phyloP scores from a whole-genome alignment of 2,888 invertebrate species.

The Plebejus melissa region DNA sequence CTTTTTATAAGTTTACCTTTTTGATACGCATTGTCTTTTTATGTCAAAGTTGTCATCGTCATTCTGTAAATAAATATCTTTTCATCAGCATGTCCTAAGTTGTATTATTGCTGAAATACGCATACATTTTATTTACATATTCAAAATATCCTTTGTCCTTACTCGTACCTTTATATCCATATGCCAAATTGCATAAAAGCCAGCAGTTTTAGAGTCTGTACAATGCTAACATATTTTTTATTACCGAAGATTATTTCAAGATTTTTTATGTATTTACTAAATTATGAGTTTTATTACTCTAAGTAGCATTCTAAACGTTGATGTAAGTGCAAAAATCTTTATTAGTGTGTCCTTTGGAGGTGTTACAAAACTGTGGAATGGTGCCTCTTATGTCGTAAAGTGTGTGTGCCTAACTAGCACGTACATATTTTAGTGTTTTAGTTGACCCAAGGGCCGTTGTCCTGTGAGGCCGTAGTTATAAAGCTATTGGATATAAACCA shows the following conservation, averaged over 20 bases:
- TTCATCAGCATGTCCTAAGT: too few species aligned
- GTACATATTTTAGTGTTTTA: background rate
- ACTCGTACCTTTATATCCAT: too few species aligned
- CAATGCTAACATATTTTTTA: background rate
- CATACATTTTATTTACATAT: too few species aligned
- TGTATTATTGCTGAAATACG: too few species aligned
- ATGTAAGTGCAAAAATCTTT: constrained; percentile 11
- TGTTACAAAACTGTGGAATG: constrained; percentile 5
- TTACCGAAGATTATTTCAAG: background rate
- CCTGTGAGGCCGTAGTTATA: background rate
- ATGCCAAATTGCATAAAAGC: too few species aligned
- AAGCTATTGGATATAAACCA: too few species aligned
- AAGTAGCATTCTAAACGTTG: background rate
- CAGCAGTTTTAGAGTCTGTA: background rate
- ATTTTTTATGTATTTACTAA: background rate
- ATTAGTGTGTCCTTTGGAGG: background rate
- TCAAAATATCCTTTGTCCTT: too few species aligned
- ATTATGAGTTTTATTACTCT: constrained; percentile 3
- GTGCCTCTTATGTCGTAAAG: background rate
- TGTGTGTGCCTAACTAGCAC: background rate
- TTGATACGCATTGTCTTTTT: too few species aligned
- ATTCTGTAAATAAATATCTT: too few species aligned
- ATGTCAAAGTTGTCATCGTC: too few species aligned
- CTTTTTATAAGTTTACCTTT: too few species aligned
- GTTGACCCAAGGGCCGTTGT: background rate